A percentile compares a stretch with the other conserved stretches of the same genome.
Conservation (phyloP, 1,140 invertebrate species). For the Triops longicaudatus region DNA sequence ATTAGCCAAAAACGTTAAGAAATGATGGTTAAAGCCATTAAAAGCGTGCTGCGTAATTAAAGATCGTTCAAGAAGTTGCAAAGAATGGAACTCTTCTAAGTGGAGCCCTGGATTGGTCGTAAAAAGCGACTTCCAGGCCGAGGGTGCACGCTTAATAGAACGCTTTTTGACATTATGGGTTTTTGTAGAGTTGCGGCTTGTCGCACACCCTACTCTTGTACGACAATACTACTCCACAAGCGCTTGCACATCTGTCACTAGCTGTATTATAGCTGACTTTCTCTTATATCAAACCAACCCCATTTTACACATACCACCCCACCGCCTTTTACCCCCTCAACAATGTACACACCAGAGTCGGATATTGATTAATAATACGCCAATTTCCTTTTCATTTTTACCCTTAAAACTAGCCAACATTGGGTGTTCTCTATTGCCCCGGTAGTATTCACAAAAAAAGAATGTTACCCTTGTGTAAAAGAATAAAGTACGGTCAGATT, state of each 20-base stretch:
- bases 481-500: not conserved
- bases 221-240: not conserved
- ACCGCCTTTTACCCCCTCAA: too few species aligned
- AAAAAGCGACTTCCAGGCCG: not conserved
- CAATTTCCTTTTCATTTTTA: constrained; percentile 9
- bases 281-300: not conserved
- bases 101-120: not conserved
- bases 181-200: not conserved
- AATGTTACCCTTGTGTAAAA: not conserved
- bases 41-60: too few species aligned
- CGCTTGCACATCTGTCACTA: not conserved
- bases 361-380: constrained; percentile 12
- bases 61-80: too few species aligned
- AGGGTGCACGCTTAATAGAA: not conserved
- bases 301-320: not conserved
- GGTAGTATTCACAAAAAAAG: not conserved
- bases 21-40: too few species aligned
- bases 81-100: not conserved
- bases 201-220: not conserved
- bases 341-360: not conserved
- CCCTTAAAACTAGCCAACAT: not conserved
- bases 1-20: too few species aligned
- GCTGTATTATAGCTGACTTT: constrained; percentile 12
- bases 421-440: not conserved
- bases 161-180: constrained; percentile 5